These are phyloP conservation scores for Pyrrhia umbra DNA, from an alignment of 2,888 invertebrate genomes.

Conservation along the genomic window DNA sequence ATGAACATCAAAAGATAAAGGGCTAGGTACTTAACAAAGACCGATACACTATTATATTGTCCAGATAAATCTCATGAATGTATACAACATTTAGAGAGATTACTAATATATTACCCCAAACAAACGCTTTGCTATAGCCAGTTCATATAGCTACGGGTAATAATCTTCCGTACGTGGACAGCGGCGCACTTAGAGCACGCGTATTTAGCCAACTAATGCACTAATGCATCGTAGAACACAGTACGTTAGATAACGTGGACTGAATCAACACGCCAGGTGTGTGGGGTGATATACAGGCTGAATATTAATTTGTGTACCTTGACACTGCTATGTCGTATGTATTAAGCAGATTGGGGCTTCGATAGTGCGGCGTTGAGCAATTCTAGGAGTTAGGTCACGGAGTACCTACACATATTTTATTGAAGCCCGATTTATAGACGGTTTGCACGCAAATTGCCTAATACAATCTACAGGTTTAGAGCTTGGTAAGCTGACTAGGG, in stretches of 20 bases:
- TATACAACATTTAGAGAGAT: constrained; percentile 45
- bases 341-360: constrained; percentile 56
- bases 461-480: constrained; percentile 24
- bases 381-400: constrained; percentile 45
- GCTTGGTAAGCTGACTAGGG: constrained; percentile 24
- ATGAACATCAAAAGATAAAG: too few relatives aligned
- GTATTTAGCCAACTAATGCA: constrained; percentile 63
- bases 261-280: constrained; percentile 84
- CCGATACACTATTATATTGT: neutral
- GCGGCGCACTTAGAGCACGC: constrained; percentile 38
- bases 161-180: constrained; percentile 55
- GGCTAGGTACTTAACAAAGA: neutral
- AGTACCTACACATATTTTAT: constrained; percentile 55
- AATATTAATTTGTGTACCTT: constrained; percentile 86
- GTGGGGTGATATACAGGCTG: constrained; percentile 76
- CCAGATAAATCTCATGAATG: constrained; percentile 30
- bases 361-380: constrained; percentile 47
- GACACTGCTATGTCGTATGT: constrained; percentile 66
- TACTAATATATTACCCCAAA: constrained; percentile 42
- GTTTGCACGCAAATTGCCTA: constrained; percentile 42
- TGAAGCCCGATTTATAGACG: constrained; percentile 45
- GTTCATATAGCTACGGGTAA: constrained; percentile 16
- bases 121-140: constrained; percentile 27
- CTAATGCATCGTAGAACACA: constrained; percentile 74
- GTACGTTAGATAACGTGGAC: constrained; percentile 78